phyloP scores from a whole-genome alignment of 2,113 vertebrate species.

The Tragelaphus scriptus region DNA sequence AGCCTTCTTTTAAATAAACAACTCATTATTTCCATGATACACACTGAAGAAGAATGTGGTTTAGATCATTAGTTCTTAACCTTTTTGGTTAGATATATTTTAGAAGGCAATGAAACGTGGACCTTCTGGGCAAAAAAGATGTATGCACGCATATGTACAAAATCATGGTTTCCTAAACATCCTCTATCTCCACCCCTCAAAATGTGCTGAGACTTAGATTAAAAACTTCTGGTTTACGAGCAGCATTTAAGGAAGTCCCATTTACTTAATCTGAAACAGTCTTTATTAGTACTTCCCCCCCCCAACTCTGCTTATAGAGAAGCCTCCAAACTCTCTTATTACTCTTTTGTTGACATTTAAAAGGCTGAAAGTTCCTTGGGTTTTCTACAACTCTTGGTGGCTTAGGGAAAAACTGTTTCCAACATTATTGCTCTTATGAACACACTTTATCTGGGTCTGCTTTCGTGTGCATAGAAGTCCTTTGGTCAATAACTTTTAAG shows the following conservation, averaged over 20 bases:
- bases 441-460: background rate
- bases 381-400: background rate
- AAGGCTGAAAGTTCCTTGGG: background rate
- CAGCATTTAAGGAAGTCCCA: background rate
- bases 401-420: background rate
- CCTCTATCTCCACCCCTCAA: background rate
- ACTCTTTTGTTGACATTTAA: background rate
- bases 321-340: background rate
- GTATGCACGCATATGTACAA: background rate
- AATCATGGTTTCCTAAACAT: background rate
- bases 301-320: background rate
- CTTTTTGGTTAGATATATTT: background rate
- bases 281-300: background rate
- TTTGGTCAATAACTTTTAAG: background rate
- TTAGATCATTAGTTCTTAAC: constrained; percentile 8
- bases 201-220: background rate
- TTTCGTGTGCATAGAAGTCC: background rate
- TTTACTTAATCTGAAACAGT: background rate
- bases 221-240: background rate
- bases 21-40: background rate
- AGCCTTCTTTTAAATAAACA: background rate
- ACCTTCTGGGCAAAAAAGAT: background rate
- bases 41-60: background rate
- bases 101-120: background rate
- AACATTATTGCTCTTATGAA: background rate